Conservation (phyloP, 1,140 invertebrate genomes). For the Ceratosolen solmsi region DNA sequence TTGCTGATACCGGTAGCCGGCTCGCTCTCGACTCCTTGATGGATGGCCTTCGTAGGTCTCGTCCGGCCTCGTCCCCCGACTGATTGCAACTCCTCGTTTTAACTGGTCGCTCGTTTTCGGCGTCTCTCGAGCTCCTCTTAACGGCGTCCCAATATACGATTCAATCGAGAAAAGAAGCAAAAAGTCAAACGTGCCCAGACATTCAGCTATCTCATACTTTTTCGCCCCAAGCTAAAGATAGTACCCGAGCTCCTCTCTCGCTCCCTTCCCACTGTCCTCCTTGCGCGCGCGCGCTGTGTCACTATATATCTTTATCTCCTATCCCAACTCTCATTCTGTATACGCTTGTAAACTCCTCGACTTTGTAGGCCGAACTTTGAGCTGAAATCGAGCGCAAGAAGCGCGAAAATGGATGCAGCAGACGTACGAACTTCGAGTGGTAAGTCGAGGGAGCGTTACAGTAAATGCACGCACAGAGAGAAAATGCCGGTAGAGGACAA, state of each 20-base stretch:
- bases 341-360: no score
- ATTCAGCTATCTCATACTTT: no score
- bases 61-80: conserved; percentile 8
- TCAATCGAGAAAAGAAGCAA: no score
- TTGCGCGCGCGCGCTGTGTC: conserved; percentile 15
- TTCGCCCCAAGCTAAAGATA: no score
- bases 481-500: conserved; percentile 5
- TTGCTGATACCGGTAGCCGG: conserved; percentile 11
- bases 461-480: background rate
- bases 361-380: conserved; percentile 12
- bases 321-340: no score
- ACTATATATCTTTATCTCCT: no score
- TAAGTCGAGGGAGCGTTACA: background rate
- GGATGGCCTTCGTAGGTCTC: background rate
- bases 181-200: no score
- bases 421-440: background rate
- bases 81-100: background rate
- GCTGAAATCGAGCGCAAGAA: conserved; percentile 41
- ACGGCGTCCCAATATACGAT: no score
- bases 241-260: background rate
- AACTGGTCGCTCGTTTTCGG: no score
- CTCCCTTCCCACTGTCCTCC: conserved; percentile 28
- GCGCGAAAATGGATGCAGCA: background rate
- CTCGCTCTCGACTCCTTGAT: no score
- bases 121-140: no score